These are phyloP conservation scores for Sapayoa aenigma DNA, from an alignment of 2,113 vertebrate species.

Conservation along the genomic window DNA sequence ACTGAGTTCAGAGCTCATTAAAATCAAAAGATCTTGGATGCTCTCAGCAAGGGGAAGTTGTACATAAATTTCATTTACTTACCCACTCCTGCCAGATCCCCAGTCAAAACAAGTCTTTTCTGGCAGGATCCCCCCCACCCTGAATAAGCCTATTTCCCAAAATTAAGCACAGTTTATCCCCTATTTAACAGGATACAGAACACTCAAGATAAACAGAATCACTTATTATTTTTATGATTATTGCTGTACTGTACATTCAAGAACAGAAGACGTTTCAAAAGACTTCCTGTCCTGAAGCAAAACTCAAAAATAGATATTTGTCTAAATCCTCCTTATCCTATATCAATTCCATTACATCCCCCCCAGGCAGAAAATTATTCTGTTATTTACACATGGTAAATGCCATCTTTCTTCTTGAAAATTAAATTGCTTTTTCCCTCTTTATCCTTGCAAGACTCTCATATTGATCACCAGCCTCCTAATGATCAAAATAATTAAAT, in stretches of 20 bases:
- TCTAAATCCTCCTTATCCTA: background rate
- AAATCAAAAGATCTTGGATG: background rate
- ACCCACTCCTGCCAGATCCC: background rate
- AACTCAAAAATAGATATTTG: background rate
- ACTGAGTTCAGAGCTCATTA: background rate
- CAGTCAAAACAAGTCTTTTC: background rate
- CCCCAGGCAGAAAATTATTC: background rate
- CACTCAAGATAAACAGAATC: background rate
- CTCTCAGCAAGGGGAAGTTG: background rate
- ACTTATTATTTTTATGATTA: background rate
- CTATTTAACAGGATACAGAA: background rate
- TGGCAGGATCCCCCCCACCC: background rate
- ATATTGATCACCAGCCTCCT: background rate
- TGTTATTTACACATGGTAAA: background rate
- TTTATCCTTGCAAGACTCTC: background rate
- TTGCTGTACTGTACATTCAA: background rate
- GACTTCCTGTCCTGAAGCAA: background rate
- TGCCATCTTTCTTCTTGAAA: background rate
- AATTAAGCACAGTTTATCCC: background rate
- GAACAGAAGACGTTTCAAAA: background rate
- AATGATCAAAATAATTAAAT: background rate
- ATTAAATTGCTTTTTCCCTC: background rate
- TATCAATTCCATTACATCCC: background rate
- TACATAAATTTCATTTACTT: background rate
- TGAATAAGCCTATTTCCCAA: background rate